A percentile compares a stretch with the other conserved stretches of the same genome.
phyloP scores from a whole-genome alignment of 2,888 invertebrate genomes.

The Drosophila peninsularis region DNA sequence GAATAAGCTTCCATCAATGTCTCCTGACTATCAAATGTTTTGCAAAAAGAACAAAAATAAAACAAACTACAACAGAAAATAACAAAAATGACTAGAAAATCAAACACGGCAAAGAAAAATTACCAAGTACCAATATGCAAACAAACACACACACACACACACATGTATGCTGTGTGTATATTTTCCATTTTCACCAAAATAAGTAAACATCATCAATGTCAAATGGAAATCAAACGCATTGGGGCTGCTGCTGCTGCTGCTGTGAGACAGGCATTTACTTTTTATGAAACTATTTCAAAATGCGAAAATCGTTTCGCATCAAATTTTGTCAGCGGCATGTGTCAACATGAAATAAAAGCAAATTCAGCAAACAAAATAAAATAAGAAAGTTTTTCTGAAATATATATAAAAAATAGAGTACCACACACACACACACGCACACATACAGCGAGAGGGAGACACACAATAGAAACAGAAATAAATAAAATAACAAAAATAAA shows the following conservation, averaged over 20 bases:
- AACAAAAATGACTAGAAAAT: constrained; percentile 35
- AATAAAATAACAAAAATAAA: constrained; percentile 57
- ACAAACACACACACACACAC: constrained; percentile 12
- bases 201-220: constrained; percentile 83
- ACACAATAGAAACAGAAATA: constrained; percentile 55
- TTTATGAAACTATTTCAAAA: constrained; percentile 80
- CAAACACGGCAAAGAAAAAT: constrained; percentile 40
- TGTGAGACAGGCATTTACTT: constrained; percentile 61
- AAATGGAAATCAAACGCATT: constrained; percentile 78
- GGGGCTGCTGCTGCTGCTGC: constrained; percentile 19
- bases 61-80: constrained; percentile 41
- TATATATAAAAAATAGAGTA: constrained; percentile 33
- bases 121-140: constrained; percentile 47
- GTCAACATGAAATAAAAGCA: constrained; percentile 69
- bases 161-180: constrained; percentile 51
- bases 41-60: constrained; percentile 34
- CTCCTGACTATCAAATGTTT: constrained; percentile 54
- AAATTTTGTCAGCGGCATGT: constrained; percentile 70
- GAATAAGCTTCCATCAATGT: constrained; percentile 51
- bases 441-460: neutral
- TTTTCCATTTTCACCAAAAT: constrained; percentile 79
- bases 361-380: constrained; percentile 54
- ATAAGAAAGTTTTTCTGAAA: constrained; percentile 56
- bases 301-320: constrained; percentile 81
- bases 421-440: neutral